A percentile compares a stretch with the other conserved stretches of the same genome.
These are phyloP conservation scores for Limonius californicus DNA, from an alignment of 1,140 invertebrate species.

Conservation along the genomic window DNA sequence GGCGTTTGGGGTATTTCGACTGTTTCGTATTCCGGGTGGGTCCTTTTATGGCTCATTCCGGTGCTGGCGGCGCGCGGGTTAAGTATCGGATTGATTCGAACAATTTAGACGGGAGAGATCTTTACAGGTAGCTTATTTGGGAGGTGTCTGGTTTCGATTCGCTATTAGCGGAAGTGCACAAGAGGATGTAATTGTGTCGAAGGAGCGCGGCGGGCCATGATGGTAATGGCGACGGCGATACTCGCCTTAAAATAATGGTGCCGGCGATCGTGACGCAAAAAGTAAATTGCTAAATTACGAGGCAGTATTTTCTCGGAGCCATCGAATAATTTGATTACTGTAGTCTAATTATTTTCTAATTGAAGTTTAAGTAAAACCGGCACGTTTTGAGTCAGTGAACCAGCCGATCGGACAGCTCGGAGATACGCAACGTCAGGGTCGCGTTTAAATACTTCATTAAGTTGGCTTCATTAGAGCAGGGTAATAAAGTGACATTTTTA, in stretches of 20 bases:
- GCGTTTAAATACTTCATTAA: slow-evolving; percentile 3
- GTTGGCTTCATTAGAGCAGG: slow-evolving; percentile 5
- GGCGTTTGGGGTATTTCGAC: not conserved
- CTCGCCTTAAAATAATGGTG: slow-evolving; percentile 5
- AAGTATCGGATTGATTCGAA: not conserved
- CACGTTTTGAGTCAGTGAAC: not conserved
- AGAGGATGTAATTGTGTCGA: not conserved
- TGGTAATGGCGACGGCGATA: not conserved
- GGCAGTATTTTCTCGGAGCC: slow-evolving; percentile 15
- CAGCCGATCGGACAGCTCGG: not conserved
- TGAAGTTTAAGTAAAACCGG: not conserved
- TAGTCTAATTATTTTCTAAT: slow-evolving; percentile 14
- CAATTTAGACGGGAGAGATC: not conserved
- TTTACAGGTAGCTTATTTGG: not conserved
- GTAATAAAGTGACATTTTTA: slow-evolving; percentile 17
- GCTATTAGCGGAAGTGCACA: not conserved
- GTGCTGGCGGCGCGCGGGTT: not conserved
- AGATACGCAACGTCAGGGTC: not conserved
- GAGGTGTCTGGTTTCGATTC: not conserved
- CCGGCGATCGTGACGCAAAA: slow-evolving; percentile 12
- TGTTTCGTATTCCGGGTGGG: not conserved
- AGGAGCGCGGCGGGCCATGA: not conserved
- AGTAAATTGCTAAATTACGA: slow-evolving; percentile 17
- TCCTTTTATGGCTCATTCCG: not conserved
- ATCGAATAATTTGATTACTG: slow-evolving; percentile 12